Base-by-base conservation (phyloP, 2,888 invertebrate species). In the Nymphalis polychloros region DNA sequence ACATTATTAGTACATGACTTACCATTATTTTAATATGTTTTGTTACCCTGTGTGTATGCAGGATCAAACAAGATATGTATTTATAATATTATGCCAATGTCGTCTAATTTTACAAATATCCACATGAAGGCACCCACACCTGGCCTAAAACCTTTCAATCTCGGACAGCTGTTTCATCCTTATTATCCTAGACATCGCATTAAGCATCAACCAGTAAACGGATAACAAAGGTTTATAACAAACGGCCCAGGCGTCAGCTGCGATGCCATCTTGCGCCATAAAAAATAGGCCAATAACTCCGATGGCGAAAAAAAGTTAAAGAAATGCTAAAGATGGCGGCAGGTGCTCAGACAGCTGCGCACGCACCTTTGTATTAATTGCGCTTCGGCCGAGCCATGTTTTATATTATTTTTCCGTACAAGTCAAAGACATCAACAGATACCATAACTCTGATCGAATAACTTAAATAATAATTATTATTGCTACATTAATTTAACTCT, bases 261-360 rank as follows among this genome's bases (percentile, higher is more conserved):
- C 82, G 82, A 77, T 73, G 77, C 80, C 92, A 91, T 90, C 92
- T 92, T 92, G 92, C 89, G 85, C 86, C 86, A 85, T 90, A 91
- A 92, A 92, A 92, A 92, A 92, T 92, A 92, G 92, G 91, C 92
- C 90, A 92, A 90, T 90, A 91, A 90, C 90, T 85, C 83, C 85
- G 84, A 87, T 86, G 87, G 89, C 89, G 83, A 90, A 90, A 90
- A 73, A 90, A 89, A 85, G 81, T 81, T 81, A 84, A 85, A 90
- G 89, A 89, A 91, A 90, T 86, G 85, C 84, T 88, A 88, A 91
- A 90, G 90, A 89, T 87, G 87, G 85, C 84, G 88, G 89, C 92
- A 91, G 92, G 90, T 91, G 92, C 81, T 79, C 75, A 73, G 89
- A 86, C 92, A 92, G 91, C 92, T 92, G 92, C 88, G 76, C 85